A percentile compares a stretch with the other conserved stretches of the same genome.
Evolutionary conservation across 2,888 invertebrate species (phyloP).

Genomic region (Tetanocera ferruginea): DNA sequence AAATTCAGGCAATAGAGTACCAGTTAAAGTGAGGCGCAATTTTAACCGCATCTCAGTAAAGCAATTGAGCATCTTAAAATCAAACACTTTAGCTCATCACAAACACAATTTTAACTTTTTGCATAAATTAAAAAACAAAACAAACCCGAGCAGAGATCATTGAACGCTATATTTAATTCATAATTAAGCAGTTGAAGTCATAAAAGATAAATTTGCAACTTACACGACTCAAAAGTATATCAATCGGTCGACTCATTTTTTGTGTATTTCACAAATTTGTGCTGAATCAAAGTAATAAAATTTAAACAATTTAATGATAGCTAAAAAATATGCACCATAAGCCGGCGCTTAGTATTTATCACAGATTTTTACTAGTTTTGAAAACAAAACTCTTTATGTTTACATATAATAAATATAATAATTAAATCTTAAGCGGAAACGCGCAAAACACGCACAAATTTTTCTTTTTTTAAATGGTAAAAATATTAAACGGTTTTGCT

Average conservation of each 20-base stretch:
- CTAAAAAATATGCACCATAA: not conserved
- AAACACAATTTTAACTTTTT: not conserved
- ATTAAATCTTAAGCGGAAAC: not conserved
- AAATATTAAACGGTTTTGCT: not conserved
- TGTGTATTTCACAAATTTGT: not conserved
- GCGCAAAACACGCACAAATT: not conserved
- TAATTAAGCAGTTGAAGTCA: not conserved
- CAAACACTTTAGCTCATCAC: not conserved
- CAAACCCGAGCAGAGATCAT: not conserved
- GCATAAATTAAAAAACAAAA: not conserved
- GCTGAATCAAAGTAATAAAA: not conserved
- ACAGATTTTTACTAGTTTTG: not conserved
- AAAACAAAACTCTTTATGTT: not conserved
- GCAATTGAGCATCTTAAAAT: too few relatives aligned
- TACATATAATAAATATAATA: not conserved
- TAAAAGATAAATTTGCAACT: slow-evolving; percentile 50
- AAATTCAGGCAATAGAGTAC: too few relatives aligned
- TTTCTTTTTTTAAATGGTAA: too few relatives aligned
- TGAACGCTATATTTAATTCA: not conserved
- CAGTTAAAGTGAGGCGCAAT: too few relatives aligned
- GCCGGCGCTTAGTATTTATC: not conserved
- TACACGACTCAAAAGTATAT: slow-evolving; percentile 66
- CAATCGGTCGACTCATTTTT: slow-evolving; percentile 66
- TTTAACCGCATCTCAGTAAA: too few relatives aligned
- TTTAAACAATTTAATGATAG: not conserved